Evolutionary conservation across 2,797 vertebrate genomes (phyloP).

Genomic region (Pogonophryne albipinna): DNA sequence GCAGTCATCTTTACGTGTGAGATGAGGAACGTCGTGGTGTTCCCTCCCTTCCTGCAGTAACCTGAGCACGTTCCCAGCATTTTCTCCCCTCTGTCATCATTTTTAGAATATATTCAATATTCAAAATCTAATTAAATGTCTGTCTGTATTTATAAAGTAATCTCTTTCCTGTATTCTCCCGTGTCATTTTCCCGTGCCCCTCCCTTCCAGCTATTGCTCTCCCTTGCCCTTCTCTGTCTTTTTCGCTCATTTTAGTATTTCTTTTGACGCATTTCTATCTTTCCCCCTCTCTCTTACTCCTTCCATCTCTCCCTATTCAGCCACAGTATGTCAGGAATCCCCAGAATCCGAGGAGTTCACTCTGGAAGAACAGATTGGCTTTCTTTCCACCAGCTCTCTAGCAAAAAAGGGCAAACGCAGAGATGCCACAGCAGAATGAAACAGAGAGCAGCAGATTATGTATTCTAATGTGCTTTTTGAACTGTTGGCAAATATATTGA

Average conservation of each 20-base stretch:
- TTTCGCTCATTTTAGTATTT: neutral
- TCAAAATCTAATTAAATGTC: neutral
- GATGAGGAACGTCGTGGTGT: neutral
- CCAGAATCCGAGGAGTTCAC: constrained; percentile 43
- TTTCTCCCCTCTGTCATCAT: constrained; percentile 1
- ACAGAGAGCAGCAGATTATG: no score
- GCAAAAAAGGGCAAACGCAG: constrained; percentile 3
- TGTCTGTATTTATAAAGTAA: neutral
- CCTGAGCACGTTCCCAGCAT: neutral
- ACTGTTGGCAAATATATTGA: neutral
- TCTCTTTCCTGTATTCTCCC: neutral
- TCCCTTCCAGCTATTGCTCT: neutral
- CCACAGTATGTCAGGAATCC: constrained; percentile 65
- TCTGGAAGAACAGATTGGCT: constrained; percentile 14
- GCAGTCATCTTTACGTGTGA: neutral
- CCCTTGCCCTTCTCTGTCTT: constrained; percentile 1
- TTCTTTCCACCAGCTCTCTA: neutral
- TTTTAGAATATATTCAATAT: neutral
- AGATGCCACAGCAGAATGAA: neutral
- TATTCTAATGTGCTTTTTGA: constrained; percentile 6
- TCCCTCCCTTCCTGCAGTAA: constrained; percentile 6
- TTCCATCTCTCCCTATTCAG: constrained; percentile 17
- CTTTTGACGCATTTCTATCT: constrained; percentile 14
- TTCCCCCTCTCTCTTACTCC: constrained; percentile 6
- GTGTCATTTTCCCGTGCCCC: neutral